These are phyloP conservation scores for Neodiprion fabricii DNA, from an alignment of 1,140 invertebrate species.

Conservation along the genomic window DNA sequence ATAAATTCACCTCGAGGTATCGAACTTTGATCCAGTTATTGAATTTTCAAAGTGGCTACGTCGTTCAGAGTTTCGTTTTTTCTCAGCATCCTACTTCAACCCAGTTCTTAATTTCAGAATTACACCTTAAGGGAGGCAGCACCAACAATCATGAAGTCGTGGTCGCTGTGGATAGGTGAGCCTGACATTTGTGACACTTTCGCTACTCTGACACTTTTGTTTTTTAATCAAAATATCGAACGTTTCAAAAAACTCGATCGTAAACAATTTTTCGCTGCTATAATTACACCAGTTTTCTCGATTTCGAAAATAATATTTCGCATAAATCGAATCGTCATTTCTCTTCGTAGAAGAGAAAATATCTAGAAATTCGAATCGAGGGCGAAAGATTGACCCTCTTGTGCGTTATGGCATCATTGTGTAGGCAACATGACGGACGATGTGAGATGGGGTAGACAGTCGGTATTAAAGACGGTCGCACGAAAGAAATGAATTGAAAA, in stretches of 20 bases:
- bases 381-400: not conserved
- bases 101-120: slow-evolving; percentile 17
- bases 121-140: slow-evolving; percentile 38
- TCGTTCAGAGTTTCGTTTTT: not conserved
- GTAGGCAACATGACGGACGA: too few species aligned
- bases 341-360: slow-evolving; percentile 25
- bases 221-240: too few species aligned
- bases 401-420: not conserved
- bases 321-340: too few species aligned
- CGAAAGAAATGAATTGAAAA: slow-evolving; percentile 51
- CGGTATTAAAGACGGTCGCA: slow-evolving; percentile 42
- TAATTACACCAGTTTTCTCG: not conserved
- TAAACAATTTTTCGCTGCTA: too few species aligned
- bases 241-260: too few species aligned
- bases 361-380: slow-evolving; percentile 27
- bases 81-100: not conserved
- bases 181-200: not conserved
- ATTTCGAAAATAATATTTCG: too few species aligned
- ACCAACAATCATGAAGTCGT: slow-evolving; percentile 51
- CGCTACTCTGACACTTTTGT: too few species aligned
- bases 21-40: not conserved
- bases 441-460: too few species aligned
- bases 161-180: slow-evolving; percentile 55
- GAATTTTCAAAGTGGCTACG: not conserved
- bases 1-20: too few species aligned